Evolutionary conservation across 2,113 vertebrate species (phyloP), one percentile per base, ranked within the genome.

Genomic region (Tychaedon coryphoeus): DNA sequence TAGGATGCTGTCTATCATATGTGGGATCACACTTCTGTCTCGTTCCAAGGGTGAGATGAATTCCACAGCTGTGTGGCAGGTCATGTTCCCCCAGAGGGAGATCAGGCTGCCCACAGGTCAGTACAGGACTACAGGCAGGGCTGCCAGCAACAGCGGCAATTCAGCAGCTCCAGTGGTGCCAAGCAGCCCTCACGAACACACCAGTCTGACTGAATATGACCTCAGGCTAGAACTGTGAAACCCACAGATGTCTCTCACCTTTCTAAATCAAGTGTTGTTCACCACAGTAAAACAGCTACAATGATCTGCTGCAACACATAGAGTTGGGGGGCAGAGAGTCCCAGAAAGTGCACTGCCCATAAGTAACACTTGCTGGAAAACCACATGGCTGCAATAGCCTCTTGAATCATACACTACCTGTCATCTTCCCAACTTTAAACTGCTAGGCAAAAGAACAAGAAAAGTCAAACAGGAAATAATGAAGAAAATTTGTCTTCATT

Each of bases 401-500:
- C 80, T 13, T 43, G 42, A 86, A 80, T 62, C 47, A 50, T 12
- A 43, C 24, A 28, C 19, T 12, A 42, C 29, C 43, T 92, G 70
- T 72, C 73, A 87, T 47, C 90, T 72, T 91, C 85, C 65, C 48
- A 67, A 40, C 60, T n/a, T 74, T 19, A 74, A 89, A 72, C 18
- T 48, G 45, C 31, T 72, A 69, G 70, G 70, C 70, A 91, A 57
- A 65, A 69, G n/a, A 67, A 78, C 40, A 89, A 79, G 38, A 20
- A 47, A 92, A 61, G 36, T 38, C 80, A 28, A 81, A 82, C 8
- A 23, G 31, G 34, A 91, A 95, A 72, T 36, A 64, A 81, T 13
- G 13, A 85, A 43, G 53, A 85, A 82, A 48, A 93, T 65, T 6
- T 64, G 33, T 19, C 34, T 81, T 81, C 29, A 19, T 77, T 81